Percentiles rank a stretch among this genome's conserved stretches.
Conservation (phyloP, 2,797 vertebrate genomes). For the Myotis vivesi region DNA sequence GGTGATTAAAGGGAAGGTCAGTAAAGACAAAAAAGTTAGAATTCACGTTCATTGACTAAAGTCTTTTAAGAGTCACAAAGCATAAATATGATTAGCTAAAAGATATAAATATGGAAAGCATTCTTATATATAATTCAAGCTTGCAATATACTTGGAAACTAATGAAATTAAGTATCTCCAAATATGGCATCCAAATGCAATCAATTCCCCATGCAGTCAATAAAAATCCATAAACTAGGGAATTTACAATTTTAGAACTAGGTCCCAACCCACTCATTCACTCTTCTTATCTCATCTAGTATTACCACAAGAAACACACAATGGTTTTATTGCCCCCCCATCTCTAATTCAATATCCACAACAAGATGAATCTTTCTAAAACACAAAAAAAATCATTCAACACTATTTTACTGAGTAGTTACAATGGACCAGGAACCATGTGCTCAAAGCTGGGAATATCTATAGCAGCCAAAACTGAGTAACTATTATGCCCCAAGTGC, state of each 20-base stretch:
- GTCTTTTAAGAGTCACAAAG: conserved; percentile 24
- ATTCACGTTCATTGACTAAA: conserved; percentile 3
- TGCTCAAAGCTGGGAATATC: not conserved
- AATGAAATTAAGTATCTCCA: not conserved
- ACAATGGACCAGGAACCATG: not conserved
- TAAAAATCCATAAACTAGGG: not conserved
- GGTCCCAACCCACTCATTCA: not conserved
- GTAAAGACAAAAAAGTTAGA: not conserved
- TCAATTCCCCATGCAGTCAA: not conserved
- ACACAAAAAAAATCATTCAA: conserved; percentile 18
- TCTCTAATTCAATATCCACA: not conserved
- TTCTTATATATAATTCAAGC: not conserved
- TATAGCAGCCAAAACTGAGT: not conserved
- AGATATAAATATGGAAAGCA: not conserved
- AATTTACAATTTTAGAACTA: conserved; percentile 7
- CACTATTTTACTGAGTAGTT: not conserved
- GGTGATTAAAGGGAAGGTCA: conserved; percentile 14
- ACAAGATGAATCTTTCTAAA: not conserved
- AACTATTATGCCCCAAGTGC: not conserved
- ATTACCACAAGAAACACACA: not conserved
- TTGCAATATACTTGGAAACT: not conserved
- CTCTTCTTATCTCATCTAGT: not conserved
- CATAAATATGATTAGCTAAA: not conserved
- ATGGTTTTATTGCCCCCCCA: not conserved
- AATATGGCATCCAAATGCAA: conserved; percentile 9